phyloP scores from a whole-genome alignment of 2,113 vertebrate species.

The Saimiri boliviensis region DNA sequence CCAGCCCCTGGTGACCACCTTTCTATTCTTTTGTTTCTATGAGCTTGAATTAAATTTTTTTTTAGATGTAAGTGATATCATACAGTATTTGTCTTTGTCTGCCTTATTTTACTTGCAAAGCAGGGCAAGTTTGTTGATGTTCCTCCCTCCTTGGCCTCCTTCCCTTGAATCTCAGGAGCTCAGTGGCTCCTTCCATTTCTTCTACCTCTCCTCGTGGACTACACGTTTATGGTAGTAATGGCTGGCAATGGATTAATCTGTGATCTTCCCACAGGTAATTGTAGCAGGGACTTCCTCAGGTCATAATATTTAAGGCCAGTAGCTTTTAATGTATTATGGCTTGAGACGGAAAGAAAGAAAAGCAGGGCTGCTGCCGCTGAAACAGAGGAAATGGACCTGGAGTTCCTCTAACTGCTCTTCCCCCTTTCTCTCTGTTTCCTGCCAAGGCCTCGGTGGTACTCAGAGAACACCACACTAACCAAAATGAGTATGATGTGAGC shows the following conservation, averaged over 20 bases:
- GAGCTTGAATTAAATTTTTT: background rate
- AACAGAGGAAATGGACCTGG: no score
- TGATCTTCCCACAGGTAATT: background rate
- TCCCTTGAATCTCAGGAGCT: no score
- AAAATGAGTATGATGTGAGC: background rate
- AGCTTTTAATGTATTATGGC: background rate
- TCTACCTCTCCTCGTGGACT: background rate
- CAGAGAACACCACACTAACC: fast-evolving
- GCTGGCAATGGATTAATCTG: background rate
- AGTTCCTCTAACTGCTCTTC: fast-evolving
- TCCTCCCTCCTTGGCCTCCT: no score
- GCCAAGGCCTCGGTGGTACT: background rate
- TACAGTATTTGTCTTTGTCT: background rate
- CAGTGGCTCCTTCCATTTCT: background rate
- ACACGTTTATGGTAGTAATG: background rate
- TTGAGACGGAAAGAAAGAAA: background rate
- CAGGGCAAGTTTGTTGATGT: background rate
- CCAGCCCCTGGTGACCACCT: no score
- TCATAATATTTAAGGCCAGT: background rate
- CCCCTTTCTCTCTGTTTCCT: background rate
- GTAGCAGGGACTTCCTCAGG: background rate
- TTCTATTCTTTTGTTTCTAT: background rate
- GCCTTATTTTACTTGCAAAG: background rate
- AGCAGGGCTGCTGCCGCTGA: background rate
- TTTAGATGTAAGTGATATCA: background rate